These are phyloP conservation scores for Microtus ochrogaster DNA, from an alignment of 2,113 vertebrate species.

Conservation along the genomic window DNA sequence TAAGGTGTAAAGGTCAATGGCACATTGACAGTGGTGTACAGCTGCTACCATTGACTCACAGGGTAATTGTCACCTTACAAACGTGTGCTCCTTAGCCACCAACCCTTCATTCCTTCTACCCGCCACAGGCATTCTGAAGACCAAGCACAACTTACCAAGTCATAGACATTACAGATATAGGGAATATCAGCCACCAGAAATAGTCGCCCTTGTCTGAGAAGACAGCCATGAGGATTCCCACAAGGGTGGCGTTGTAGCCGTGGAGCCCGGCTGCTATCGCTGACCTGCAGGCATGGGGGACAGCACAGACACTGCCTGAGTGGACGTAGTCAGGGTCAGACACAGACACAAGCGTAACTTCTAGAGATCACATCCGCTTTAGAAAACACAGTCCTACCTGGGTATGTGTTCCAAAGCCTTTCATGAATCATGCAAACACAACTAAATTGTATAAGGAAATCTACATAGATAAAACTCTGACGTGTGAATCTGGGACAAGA, in stretches of 20 bases:
- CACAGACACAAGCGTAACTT: not conserved
- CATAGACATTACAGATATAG: slow-evolving; percentile 93
- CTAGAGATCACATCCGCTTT: not conserved
- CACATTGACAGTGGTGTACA: not conserved
- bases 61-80: not conserved
- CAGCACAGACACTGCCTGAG: rapidly evolving
- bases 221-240: slow-evolving; percentile 94
- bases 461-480: not conserved
- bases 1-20: not conserved
- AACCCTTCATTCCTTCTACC: not conserved
- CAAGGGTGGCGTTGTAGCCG: slow-evolving; percentile 95
- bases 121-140: not conserved
- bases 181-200: slow-evolving; percentile 97
- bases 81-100: not conserved
- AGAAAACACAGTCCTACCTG: not conserved
- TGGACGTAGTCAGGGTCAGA: not conserved
- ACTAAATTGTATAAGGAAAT: too few species aligned
- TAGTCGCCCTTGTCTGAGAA: slow-evolving; percentile 93
- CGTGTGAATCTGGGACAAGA: not conserved
- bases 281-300: slow-evolving; percentile 85
- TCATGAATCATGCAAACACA: not conserved
- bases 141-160: slow-evolving; percentile 91
- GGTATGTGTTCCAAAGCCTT: not conserved
- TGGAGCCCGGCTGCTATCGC: slow-evolving; percentile 93
- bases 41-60: not conserved